These are phyloP conservation scores for Regulus satrapa DNA, from an alignment of 2,113 vertebrate species.

Conservation along the genomic window DNA sequence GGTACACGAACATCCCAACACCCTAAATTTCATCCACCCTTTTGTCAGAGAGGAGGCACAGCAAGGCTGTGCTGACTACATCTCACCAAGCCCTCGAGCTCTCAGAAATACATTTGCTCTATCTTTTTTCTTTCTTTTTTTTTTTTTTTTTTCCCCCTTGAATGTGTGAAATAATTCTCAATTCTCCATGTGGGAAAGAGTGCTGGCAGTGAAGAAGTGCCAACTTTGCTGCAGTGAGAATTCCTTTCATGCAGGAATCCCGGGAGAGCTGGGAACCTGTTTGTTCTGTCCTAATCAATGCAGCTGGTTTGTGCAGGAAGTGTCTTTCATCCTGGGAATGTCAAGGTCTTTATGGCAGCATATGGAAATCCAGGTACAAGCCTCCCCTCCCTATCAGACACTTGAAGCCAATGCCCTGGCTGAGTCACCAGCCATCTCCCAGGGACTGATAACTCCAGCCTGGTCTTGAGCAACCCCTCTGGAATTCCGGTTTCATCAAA, in stretches of 20 bases:
- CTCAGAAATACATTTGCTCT: neutral
- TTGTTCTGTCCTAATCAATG: constrained; percentile 47
- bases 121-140: no score
- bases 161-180: neutral
- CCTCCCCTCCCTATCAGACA: neutral
- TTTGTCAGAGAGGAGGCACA: neutral
- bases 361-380: neutral
- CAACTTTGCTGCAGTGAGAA: neutral
- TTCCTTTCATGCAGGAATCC: neutral
- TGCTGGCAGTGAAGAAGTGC: neutral
- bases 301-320: constrained; percentile 8
- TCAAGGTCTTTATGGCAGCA: neutral
- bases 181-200: neutral
- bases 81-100: neutral
- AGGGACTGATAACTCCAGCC: constrained; percentile 1
- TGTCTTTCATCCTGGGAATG: constrained; percentile 17
- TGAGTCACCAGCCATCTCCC: constrained; percentile 16
- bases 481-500: neutral
- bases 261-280: constrained; percentile 9
- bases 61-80: neutral
- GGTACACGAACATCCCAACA: neutral
- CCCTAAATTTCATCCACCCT: neutral
- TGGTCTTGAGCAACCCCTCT: neutral
- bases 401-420: neutral
- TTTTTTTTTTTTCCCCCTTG: no score